Evolutionary conservation across 2,797 vertebrate genomes (phyloP), one percentile per base, ranked within the genome.

Genomic region (Bryconaethiops microstoma): DNA sequence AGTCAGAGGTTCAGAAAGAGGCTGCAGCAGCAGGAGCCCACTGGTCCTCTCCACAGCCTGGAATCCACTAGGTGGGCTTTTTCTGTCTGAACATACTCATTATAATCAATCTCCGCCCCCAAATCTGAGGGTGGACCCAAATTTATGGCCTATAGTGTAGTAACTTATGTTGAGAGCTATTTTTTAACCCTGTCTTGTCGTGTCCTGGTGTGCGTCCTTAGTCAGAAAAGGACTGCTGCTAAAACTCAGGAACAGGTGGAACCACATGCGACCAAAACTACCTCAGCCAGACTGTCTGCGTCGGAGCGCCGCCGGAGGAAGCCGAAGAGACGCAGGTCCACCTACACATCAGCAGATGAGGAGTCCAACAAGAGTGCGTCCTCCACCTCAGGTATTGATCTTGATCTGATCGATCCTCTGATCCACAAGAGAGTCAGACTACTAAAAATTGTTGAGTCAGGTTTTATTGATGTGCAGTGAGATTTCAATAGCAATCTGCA

Each of bases 1-100:
- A 97, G 95, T 88, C 95, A 95, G 91, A 94, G 96, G 85, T 97
- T 94, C 89, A 92, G 89, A 1, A 96, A 94, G 88, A 96, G 95
- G 81, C 80, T 88, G n/a, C 93, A 92, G 81, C 94, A 91, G 85
- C 93, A 91, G 85, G 92, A 93, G 65, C 89, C 90, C 2, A 74
- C 80, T 16, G 67, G 82, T 2, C 78, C 88, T n/a, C 75, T 82
- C 2, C 78, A 87, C 23, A 78, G 87, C 83, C 84, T 85, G 73
- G 91, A 88, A 87, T 86, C 82, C 35, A 82, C 89, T 83, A 95
- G 97, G 97, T 98, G 50, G 90, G 75, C 76, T 69, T 48, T 82
- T 84, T 8, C 29, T 86, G 1, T 1, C 42, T 29, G 29, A 29
- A 29, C 29, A 29, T 29, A 29, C 29, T 3, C 29, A 1, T 3